Evolutionary conservation across 2,888 invertebrate genomes (phyloP), one percentile per base, ranked within the genome.

Genomic region (Odontocerum albicorne): DNA sequence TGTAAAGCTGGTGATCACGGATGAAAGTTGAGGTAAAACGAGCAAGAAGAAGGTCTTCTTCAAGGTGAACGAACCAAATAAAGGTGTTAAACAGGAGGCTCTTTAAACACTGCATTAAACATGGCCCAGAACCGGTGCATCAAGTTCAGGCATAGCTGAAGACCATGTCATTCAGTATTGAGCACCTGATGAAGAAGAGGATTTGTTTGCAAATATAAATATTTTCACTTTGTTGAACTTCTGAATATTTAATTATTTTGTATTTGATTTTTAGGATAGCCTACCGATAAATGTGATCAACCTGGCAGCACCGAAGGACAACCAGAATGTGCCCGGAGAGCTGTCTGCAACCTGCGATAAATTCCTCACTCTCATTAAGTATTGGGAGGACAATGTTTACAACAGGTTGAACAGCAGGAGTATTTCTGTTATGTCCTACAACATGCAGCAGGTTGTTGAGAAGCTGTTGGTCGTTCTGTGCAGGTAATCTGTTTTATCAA

Each of bases 351-450:
- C 72, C 0, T 74, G 74, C 0, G 74, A 78, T 19, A 77, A 76
- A 50, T 60, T 78, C 1, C 68, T 77, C 12, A 73, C 75, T 0
- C 60, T 78, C 0, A 65, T 78, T 1, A 72, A 76, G 13, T 78
- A 74, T 46, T 77, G 77, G 77, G 75, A 78, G 58, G 65, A 66
- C 6, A 72, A 72, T 50, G 69, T 75, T 49, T 75, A 72, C 50
- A 57, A 57, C 33, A 55, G 49, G 36, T 17, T 49, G 6, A 52
- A 15, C 10, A 31, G 3, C 27, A 51, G 22, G 33, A 20, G 6
- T 27, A 39, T 22, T 7, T 35, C 27, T 20, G 51, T 60, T 8
- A 58, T 62, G 45, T 57, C 60, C 3, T 27, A 36, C 8, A 52
- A 15, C 35, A 47, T 62, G 22, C 51, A 52, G 27, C 12, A 27